These are phyloP conservation scores for Bos indicus DNA, from an alignment of 2,113 vertebrate genomes.

Conservation along the genomic window DNA sequence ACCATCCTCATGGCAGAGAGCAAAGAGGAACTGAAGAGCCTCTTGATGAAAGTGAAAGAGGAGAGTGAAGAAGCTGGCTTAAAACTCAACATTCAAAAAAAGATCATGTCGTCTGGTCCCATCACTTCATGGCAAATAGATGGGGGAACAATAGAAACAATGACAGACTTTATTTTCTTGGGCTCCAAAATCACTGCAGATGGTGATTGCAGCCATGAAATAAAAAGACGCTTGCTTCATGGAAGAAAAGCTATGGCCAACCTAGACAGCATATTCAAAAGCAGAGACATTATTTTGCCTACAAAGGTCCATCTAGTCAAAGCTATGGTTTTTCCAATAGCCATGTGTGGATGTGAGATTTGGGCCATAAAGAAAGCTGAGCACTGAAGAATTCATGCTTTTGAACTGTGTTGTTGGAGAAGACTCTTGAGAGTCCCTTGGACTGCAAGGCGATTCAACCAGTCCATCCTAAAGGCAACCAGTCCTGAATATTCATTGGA, in stretches of 20 bases:
- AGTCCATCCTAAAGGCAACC: background rate
- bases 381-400: background rate
- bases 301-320: background rate
- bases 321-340: background rate
- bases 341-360: background rate
- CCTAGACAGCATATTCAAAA: background rate
- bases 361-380: background rate
- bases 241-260: background rate
- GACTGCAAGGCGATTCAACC: background rate
- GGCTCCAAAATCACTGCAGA: background rate
- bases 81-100: background rate
- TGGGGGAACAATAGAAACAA: background rate
- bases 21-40: background rate
- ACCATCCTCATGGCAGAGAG: background rate
- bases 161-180: background rate
- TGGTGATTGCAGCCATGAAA: background rate
- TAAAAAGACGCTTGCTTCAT: background rate
- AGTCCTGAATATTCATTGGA: background rate
- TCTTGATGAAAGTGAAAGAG: background rate
- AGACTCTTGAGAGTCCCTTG: background rate
- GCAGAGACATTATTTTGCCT: background rate
- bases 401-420: background rate
- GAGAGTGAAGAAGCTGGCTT: background rate
- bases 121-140: background rate
- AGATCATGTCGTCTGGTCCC: background rate